phyloP scores from a whole-genome alignment of 1,140 invertebrate genomes.

The Anastrepha ludens region DNA sequence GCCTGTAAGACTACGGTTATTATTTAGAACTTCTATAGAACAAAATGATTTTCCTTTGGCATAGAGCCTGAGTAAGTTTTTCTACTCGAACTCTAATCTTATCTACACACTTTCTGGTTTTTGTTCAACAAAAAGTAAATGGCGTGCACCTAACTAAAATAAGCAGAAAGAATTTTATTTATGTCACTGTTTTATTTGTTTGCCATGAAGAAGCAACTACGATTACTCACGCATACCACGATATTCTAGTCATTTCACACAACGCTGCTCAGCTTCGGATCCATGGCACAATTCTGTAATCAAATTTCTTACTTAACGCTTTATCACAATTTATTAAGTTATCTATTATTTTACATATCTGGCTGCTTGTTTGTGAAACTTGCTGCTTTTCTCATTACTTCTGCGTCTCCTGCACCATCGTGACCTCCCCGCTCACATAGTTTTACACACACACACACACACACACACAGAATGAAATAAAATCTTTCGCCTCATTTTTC shows the following conservation, averaged over 20 bases:
- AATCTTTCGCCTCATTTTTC: constrained; percentile 42
- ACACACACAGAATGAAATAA: neutral
- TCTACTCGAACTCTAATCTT: too few relatives aligned
- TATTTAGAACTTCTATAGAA: too few relatives aligned
- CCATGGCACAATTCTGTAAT: constrained; percentile 38
- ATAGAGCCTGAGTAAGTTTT: too few relatives aligned
- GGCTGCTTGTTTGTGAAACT: constrained; percentile 11
- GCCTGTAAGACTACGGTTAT: too few relatives aligned
- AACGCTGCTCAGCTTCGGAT: neutral
- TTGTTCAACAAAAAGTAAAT: too few relatives aligned
- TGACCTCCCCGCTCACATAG: neutral
- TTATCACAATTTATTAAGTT: constrained; percentile 49
- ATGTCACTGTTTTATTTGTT: neutral
- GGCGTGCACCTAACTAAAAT: neutral
- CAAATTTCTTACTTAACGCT: constrained; percentile 48
- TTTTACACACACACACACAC: neutral
- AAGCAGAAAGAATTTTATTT: constrained; percentile 15
- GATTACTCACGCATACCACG: neutral
- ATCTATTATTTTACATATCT: constrained; percentile 43
- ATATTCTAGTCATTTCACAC: neutral
- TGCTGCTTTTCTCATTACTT: constrained; percentile 41
- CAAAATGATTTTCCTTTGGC: too few relatives aligned
- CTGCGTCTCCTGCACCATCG: neutral
- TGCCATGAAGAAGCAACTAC: neutral
- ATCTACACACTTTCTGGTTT: too few relatives aligned